Percentiles rank a stretch among this genome's conserved stretches.
Conservation (phyloP, 37 sponge, comb jelly and placozoan species). For the Amphimedon queenslandica region DNA sequence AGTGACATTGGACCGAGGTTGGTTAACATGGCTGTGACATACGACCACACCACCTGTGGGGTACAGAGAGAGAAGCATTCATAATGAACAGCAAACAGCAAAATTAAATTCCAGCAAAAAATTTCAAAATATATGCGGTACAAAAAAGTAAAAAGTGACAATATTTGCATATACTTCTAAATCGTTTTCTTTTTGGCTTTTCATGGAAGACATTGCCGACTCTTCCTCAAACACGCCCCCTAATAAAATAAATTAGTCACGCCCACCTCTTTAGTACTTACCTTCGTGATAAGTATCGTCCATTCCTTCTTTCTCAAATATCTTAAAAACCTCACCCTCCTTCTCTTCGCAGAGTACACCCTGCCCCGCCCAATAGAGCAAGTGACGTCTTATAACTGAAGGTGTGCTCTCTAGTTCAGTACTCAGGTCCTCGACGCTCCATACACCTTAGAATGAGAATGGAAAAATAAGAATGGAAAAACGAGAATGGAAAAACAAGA, state of each 20-base stretch:
- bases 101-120: too few relatives aligned
- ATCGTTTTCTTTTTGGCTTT: constrained; percentile 50
- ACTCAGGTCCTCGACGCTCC: constrained; percentile 65
- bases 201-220: constrained; percentile 42
- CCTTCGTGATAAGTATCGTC: neutral
- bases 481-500: too few relatives aligned
- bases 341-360: constrained; percentile 79
- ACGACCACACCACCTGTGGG: constrained; percentile 65
- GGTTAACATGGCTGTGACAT: constrained; percentile 79
- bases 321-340: constrained; percentile 29
- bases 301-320: neutral
- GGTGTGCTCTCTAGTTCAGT: constrained; percentile 28
- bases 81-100: too few relatives aligned
- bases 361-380: constrained; percentile 80
- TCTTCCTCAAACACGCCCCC: too few relatives aligned
- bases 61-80: too few relatives aligned
- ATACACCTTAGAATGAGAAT: constrained; percentile 61
- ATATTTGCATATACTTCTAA: constrained; percentile 32
- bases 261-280: too few relatives aligned
- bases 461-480: too few relatives aligned
- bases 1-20: constrained; percentile 60
- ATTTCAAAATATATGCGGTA: constrained; percentile 2
- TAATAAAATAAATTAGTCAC: too few relatives aligned
- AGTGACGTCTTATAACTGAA: constrained; percentile 55
- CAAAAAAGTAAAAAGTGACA: constrained; percentile 4